Evolutionary conservation across 2,113 vertebrate genomes (phyloP), one percentile per base, ranked within the genome.

Genomic region (Brienomyrus longianalis): DNA sequence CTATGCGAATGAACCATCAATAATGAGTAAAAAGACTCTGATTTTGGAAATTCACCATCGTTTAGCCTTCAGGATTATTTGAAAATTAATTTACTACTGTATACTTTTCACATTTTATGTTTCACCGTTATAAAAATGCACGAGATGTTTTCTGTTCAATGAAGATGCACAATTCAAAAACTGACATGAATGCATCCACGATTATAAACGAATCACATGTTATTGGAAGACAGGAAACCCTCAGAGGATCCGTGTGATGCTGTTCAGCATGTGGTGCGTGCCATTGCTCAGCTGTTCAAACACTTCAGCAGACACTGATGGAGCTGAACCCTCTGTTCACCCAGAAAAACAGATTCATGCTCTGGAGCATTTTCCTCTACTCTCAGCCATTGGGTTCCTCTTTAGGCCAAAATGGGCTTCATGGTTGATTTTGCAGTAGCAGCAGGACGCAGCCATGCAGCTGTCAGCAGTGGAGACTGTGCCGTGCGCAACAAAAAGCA

Each of bases 291-390:
- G 74, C 74, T 80, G 74, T 80, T 43, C 31, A 80, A 80, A 80
- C 74, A 80, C 74, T 35, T 80, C 13, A 80, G 35, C 74, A 80
- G 74, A 80, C 74, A 80, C 19, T 43, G 74, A 80, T 43, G 74
- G 74, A 80, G 13, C 74, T 80, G 74, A 80, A 80, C 74, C 74
- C 35, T 80, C 74, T 80, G 74, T 80, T 80, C 74, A 80, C 35
- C 74, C 74, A 35, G 11, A 80, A 35, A 80, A 43, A 80, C 74
- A 80, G 74, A 80, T 43, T 35, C 74, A 80, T 80, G 74, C 31
- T 80, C 74, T 77, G 74, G 74, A 77, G 31, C 31, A 1, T 80
- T 17, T 19, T 19, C 5, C 35, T 43, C 31, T 43, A 19, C 74
- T 43, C 74, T 80, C 74, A 80, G 74, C 74, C 74, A 19, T 19